Base-by-base conservation (phyloP, 2,113 vertebrate genomes). In the Edolisoma coerulescens region DNA sequence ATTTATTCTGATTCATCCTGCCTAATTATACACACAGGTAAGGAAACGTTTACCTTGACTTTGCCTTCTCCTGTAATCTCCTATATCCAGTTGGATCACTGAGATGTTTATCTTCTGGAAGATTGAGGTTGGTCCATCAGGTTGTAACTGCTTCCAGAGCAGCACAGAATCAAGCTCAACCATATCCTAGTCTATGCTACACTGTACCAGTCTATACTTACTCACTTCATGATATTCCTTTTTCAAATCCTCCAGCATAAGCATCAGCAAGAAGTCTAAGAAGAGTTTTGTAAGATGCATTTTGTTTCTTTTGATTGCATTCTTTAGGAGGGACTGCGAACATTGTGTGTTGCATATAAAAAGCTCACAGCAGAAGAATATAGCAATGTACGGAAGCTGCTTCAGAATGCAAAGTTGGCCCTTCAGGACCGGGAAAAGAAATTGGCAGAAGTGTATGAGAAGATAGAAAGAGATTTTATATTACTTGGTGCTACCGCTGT, bases 401-500 rank as follows among this genome's bases (percentile, higher is more conserved):
- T 99, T 24, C 99, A 92, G 85, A 96, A 64, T 8, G 99, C 99
- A 84, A 99, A 98, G 90, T 47, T 99, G 94, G 98, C 99, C 1
- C 98, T 99, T 15, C 99, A 99, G n/a, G 99, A 99, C 49, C 96
- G 99, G 17, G 99, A 99, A 32, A 99, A 97, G 94, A 98, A 98
- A 17, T 95, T 99, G 68, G 98, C 99, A 2, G 99, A 99, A 94
- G 99, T 98, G 7, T 99, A 99, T 12, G 99, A 99, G 93, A 81
- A 98, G 35, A 98, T 99, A 23, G 99, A 99, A 98, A 98, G 88
- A 49, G 98, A 99, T 69, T 98, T 99, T 39, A 97, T 98, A 63
- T 98, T 99, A 94, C 98, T 99, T 52, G 99, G 99, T 76, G 99
- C 99, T 90, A 99, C 99, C 2, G 99, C 99, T 13, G 99, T 99